These are phyloP conservation scores for Synanthedon andrenaeformis DNA, from an alignment of 2,888 invertebrate species.

Conservation along the genomic window DNA sequence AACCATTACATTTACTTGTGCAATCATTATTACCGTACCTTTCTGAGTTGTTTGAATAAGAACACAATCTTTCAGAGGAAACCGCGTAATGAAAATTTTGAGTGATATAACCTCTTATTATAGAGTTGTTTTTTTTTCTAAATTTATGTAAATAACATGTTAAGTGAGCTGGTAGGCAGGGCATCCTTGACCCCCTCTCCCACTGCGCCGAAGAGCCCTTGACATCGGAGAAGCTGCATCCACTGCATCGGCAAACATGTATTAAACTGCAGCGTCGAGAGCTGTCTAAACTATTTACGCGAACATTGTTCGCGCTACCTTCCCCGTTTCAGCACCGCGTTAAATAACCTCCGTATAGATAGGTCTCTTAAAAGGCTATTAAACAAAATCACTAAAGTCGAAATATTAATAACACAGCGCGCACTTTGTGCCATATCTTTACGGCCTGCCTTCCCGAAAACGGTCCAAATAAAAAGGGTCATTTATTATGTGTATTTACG, in stretches of 20 bases:
- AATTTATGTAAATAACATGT: not conserved
- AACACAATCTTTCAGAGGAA: too few relatives aligned
- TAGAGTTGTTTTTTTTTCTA: not conserved
- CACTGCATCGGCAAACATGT: constrained; percentile 9
- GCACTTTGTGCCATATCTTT: not conserved
- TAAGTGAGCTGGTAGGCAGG: not conserved
- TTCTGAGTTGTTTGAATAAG: too few relatives aligned
- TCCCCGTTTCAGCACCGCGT: too few relatives aligned
- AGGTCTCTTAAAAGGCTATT: too few relatives aligned
- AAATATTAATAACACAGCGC: not conserved
- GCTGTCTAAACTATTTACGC: not conserved
- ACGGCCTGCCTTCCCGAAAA: constrained; percentile 6
- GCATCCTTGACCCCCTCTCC: constrained; percentile 4
- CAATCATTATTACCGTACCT: too few relatives aligned
- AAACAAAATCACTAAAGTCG: too few relatives aligned
- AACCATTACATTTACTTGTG: too few relatives aligned
- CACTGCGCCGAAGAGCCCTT: constrained; percentile 16
- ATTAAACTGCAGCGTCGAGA: constrained; percentile 11
- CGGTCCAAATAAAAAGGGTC: constrained; percentile 21
- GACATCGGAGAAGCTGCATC: constrained; percentile 12
- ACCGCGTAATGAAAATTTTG: too few relatives aligned
- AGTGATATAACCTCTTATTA: too few relatives aligned
- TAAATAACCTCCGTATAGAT: too few relatives aligned
- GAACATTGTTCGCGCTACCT: too few relatives aligned
- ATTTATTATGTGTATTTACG: constrained; percentile 28